Evolutionary conservation across 2,797 vertebrate genomes (phyloP).

Genomic region (Urophycis tenuis): DNA sequence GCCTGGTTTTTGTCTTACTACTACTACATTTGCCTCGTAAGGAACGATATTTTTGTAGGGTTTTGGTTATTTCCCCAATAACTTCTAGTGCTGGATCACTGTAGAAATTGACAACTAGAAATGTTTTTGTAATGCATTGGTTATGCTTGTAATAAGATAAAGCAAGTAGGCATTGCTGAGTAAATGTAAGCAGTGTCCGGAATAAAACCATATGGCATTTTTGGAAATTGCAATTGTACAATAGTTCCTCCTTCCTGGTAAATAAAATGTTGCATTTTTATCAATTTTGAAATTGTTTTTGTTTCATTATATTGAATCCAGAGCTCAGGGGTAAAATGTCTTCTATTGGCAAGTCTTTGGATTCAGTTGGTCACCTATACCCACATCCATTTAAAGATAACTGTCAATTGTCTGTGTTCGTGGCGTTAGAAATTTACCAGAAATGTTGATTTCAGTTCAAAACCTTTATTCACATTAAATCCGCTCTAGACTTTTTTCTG

Average conservation of each 20-base stretch:
- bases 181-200: background rate
- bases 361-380: background rate
- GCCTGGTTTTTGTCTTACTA: background rate
- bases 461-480: constrained; percentile 69
- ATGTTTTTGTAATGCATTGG: background rate
- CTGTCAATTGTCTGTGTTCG: no score
- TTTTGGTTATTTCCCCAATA: background rate
- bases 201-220: background rate
- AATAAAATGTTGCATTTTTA: background rate
- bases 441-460: constrained; percentile 49
- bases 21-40: background rate
- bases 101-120: constrained; percentile 8
- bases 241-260: background rate
- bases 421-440: background rate
- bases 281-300: background rate
- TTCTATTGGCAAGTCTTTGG: background rate
- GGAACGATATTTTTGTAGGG: constrained; percentile 33
- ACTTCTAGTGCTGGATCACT: constrained; percentile 29
- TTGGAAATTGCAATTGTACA: background rate
- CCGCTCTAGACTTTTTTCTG: constrained; percentile 44
- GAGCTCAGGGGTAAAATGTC: background rate
- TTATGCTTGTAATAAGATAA: background rate
- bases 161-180: background rate
- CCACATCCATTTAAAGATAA: background rate
- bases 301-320: background rate